Evolutionary conservation across 2,888 invertebrate genomes (phyloP).

Genomic region (Philaethria dido): DNA sequence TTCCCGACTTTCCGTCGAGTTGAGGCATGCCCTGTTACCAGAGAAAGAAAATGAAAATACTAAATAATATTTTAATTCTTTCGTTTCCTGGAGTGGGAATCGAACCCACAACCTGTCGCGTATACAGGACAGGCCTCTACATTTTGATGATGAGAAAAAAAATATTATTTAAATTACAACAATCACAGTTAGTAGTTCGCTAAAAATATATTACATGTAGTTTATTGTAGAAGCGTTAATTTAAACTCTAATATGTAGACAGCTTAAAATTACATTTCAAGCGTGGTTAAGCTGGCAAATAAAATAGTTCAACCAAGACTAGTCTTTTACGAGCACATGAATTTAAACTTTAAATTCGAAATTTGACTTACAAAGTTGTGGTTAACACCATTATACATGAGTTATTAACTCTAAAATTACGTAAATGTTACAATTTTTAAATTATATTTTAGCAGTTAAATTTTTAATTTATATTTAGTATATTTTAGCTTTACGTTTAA

Average conservation of each 20-base stretch:
- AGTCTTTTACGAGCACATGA: conserved; percentile 21
- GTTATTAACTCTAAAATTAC: background rate
- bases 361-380: conserved; percentile 10
- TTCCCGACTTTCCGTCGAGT: too few relatives aligned
- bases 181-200: background rate
- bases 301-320: conserved; percentile 25
- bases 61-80: too few relatives aligned
- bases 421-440: background rate
- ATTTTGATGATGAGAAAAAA: background rate
- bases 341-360: conserved; percentile 24
- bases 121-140: too few relatives aligned
- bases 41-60: too few relatives aligned
- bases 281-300: conserved; percentile 22
- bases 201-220: conserved; percentile 1
- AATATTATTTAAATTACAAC: background rate
- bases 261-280: conserved; percentile 29
- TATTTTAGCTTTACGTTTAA: background rate
- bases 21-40: too few relatives aligned
- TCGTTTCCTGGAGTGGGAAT: too few relatives aligned
- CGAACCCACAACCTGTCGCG: too few relatives aligned
- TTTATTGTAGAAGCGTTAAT: conserved; percentile 10
- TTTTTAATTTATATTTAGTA: background rate
- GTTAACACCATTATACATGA: conserved; percentile 15
- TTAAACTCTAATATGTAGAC: conserved; percentile 16
- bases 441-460: background rate